Percentiles rank a stretch among this genome's conserved stretches.
Conservation (phyloP, 64 coral and sea anemone genomes). For the Actinia tenebrosa region DNA sequence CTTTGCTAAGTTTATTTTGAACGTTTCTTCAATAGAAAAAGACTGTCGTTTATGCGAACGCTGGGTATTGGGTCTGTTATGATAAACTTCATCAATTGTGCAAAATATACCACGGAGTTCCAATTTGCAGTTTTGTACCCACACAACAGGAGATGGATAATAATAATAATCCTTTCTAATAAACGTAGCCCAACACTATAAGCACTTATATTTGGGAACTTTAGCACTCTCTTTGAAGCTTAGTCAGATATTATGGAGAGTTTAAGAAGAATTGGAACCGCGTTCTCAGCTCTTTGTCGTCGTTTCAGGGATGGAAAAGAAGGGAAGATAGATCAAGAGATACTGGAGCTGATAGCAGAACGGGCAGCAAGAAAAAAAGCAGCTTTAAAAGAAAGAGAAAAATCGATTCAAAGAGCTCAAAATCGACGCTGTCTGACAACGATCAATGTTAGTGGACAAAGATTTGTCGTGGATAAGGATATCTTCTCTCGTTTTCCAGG, state of each 20-base stretch:
- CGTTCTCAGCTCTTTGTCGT: neutral
- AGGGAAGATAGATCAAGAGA: neutral
- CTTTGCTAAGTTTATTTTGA: neutral
- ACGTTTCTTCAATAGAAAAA: neutral
- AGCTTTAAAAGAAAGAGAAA: constrained; percentile 4
- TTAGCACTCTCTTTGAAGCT: neutral
- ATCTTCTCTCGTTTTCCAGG: constrained; percentile 55
- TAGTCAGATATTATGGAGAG: neutral
- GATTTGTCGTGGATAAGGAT: constrained; percentile 25
- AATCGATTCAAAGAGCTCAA: constrained; percentile 1
- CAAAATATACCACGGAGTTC: neutral
- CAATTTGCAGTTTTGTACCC: neutral
- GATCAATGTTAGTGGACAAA: constrained; percentile 53
- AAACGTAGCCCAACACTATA: neutral
- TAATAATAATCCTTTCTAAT: neutral
- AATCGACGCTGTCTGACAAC: constrained; percentile 23
- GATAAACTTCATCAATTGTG: neutral
- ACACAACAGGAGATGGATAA: neutral
- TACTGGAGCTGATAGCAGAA: constrained; percentile 6
- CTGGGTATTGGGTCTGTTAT: neutral
- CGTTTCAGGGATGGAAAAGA: constrained; percentile 15
- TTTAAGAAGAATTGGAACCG: neutral
- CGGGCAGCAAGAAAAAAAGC: constrained; percentile 13
- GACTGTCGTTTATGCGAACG: neutral
- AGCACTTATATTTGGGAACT: neutral